phyloP scores from a whole-genome alignment of 2,888 invertebrate species.

The Mythimna albipuncta region DNA sequence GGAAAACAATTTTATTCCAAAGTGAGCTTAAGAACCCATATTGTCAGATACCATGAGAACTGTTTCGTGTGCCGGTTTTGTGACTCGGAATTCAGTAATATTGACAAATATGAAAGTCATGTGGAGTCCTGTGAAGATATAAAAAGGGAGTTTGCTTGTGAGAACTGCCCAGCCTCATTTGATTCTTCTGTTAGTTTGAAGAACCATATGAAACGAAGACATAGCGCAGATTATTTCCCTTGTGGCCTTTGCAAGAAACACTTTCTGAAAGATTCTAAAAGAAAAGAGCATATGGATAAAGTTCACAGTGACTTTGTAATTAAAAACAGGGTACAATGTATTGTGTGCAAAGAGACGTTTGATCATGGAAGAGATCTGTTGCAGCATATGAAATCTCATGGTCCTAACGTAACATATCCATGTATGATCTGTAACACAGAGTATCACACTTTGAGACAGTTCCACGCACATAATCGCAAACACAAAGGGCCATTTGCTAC shows the following conservation, averaged over 20 bases:
- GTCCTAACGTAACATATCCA: constrained; percentile 37
- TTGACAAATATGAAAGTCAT: constrained; percentile 65
- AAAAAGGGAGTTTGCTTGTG: constrained; percentile 65
- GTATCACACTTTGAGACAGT: constrained; percentile 49
- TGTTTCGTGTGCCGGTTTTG: constrained; percentile 72
- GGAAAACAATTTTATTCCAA: constrained; percentile 77
- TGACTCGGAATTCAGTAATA: constrained; percentile 70
- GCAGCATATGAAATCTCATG: constrained; percentile 67
- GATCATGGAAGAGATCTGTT: constrained; percentile 69
- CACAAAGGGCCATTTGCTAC: constrained; percentile 51
- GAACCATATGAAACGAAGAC: constrained; percentile 68
- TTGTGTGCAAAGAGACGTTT: constrained; percentile 61
- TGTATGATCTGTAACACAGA: constrained; percentile 53
- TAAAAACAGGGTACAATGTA: constrained; percentile 62
- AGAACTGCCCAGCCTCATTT: constrained; percentile 74
- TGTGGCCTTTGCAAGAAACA: constrained; percentile 72
- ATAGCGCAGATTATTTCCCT: constrained; percentile 67
- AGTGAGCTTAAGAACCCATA: constrained; percentile 68
- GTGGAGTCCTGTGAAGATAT: constrained; percentile 66
- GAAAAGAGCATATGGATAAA: constrained; percentile 72
- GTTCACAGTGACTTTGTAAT: constrained; percentile 72
- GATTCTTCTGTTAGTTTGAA: constrained; percentile 63
- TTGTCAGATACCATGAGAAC: constrained; percentile 71
- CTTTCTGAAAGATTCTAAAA: constrained; percentile 55
- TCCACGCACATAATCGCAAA: constrained; percentile 51